Percentiles rank a stretch among this genome's conserved stretches.
phyloP scores from a whole-genome alignment of 2,113 vertebrate genomes.

The Clupea harengus region DNA sequence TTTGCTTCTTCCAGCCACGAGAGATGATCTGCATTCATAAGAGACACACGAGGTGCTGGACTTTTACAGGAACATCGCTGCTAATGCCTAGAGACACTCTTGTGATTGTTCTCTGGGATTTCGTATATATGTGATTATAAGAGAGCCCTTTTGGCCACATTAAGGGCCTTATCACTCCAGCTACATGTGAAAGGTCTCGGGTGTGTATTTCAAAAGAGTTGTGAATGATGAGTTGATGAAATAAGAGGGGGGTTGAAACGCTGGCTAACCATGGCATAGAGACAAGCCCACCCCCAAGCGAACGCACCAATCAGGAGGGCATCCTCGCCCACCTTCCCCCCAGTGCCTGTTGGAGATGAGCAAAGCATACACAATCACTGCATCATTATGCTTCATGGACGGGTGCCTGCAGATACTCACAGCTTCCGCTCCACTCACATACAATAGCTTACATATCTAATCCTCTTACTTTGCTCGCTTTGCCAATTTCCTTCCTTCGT shows the following conservation, averaged over 20 bases:
- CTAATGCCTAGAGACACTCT: not conserved
- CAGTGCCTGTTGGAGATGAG: not conserved
- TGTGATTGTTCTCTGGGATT: not conserved
- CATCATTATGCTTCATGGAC: not conserved
- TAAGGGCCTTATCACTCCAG: not conserved
- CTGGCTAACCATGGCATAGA: not conserved
- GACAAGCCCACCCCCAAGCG: not conserved
- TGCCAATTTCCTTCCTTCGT: not conserved
- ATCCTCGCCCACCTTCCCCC: not conserved
- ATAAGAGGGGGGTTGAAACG: not conserved
- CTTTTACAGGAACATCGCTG: not conserved
- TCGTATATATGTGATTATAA: not conserved
- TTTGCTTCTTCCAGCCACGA: conserved; percentile 10
- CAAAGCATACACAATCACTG: not conserved
- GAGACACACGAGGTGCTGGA: not conserved
- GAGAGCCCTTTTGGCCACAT: not conserved
- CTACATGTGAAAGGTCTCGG: not conserved
- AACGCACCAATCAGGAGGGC: not conserved
- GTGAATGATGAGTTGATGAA: not conserved
- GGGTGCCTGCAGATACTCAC: not conserved
- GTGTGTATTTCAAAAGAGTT: not conserved
- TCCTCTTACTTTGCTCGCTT: not conserved
- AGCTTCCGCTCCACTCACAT: not conserved
- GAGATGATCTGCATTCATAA: conserved; percentile 13
- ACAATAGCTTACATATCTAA: not conserved